A percentile compares a stretch with the other conserved stretches of the same genome.
Evolutionary conservation across 2,797 vertebrate species (phyloP).

Genomic region (Epinephelus coioides): DNA sequence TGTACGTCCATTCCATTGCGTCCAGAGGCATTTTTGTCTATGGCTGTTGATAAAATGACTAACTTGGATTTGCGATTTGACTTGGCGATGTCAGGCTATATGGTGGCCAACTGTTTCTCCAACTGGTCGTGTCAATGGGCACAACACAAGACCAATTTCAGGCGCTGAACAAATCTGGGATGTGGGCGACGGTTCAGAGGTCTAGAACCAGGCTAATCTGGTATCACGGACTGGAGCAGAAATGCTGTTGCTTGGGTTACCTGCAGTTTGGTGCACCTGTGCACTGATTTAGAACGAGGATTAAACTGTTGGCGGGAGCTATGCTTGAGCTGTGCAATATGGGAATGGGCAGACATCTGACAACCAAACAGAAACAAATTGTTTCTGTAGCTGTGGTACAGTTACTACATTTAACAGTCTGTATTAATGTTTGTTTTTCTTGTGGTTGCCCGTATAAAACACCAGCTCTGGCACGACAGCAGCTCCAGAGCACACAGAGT

Average conservation of each 20-base stretch:
- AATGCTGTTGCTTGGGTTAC: constrained; percentile 43
- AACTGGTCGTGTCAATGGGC: neutral
- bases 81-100: no score
- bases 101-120: neutral
- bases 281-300: constrained; percentile 41
- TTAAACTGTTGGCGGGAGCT: constrained; percentile 40
- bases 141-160: neutral
- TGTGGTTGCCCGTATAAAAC: neutral
- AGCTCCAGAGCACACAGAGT: neutral
- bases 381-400: neutral
- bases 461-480: neutral
- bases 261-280: constrained; percentile 43
- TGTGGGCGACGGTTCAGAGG: constrained; percentile 29
- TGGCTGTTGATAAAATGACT: no score
- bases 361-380: neutral
- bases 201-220: constrained; percentile 42
- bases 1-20: no score
- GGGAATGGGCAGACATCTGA: constrained; percentile 25
- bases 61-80: no score
- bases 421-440: constrained; percentile 2
- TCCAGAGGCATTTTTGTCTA: no score
- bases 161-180: constrained; percentile 22
- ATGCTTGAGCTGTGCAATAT: constrained; percentile 34
- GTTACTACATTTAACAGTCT: neutral
- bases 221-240: constrained; percentile 19